Conservation (phyloP, 2,797 vertebrate species). For the Cyprinella venusta region DNA sequence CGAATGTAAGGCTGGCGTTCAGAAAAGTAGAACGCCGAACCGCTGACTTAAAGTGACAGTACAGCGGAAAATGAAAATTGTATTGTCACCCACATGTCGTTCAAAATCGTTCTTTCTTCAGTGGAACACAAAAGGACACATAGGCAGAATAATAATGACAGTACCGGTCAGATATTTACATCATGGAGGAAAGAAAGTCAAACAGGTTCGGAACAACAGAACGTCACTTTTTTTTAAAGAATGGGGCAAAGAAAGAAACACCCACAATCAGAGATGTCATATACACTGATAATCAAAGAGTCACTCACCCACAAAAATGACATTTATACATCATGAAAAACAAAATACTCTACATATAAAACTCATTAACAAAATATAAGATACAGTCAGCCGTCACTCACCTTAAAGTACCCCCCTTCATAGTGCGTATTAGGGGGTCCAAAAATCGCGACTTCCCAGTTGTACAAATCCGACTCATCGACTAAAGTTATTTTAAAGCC, state of each 20-base stretch:
- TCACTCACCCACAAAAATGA: neutral
- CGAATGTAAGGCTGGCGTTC: neutral
- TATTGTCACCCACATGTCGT: neutral
- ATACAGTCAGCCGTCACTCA: slow-evolving; percentile 52
- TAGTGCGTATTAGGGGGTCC: slow-evolving; percentile 96
- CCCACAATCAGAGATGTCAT: neutral
- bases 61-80: neutral
- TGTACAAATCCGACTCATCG: slow-evolving; percentile 94
- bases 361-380: neutral
- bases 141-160: no score
- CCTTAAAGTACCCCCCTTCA: slow-evolving; percentile 97
- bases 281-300: neutral
- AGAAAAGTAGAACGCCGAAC: neutral
- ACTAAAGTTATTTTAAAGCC: slow-evolving; percentile 94
- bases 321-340: neutral
- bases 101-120: neutral
- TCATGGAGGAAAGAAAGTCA: neutral
- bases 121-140: neutral
- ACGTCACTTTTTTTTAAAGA: neutral
- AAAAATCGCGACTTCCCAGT: slow-evolving; percentile 98
- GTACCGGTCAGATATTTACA: neutral
- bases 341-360: no score
- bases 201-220: neutral
- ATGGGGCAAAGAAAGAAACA: neutral
- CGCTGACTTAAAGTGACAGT: neutral